Conservation (phyloP, 1,140 invertebrate genomes). For the Cyclina sinensis region DNA sequence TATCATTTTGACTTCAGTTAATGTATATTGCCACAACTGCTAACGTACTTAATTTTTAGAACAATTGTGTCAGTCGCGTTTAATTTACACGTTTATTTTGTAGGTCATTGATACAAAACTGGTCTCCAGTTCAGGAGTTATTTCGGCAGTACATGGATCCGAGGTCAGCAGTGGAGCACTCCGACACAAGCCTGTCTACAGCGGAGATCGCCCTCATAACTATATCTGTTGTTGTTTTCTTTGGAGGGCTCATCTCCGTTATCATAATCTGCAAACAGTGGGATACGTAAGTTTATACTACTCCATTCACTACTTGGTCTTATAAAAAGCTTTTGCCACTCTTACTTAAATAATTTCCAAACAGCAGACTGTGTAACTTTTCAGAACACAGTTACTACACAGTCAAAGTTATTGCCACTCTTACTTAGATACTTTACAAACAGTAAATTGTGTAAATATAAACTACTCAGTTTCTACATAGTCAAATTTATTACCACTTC, state of each 20-base stretch:
- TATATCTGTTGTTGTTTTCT: constrained; percentile 25
- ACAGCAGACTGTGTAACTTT: background rate
- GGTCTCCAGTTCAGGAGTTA: constrained; percentile 51
- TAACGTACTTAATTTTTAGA: too few relatives aligned
- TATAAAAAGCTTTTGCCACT: too few relatives aligned
- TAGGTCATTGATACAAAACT: constrained; percentile 35
- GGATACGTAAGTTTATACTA: constrained; percentile 30
- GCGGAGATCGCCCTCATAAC: constrained; percentile 55
- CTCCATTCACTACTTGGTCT: too few relatives aligned
- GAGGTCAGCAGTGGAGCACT: background rate
- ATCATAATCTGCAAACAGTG: constrained; percentile 38
- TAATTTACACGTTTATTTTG: too few relatives aligned
- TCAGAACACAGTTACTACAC: background rate
- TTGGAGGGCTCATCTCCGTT: constrained; percentile 14
- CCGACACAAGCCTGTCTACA: background rate
- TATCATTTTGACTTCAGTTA: too few relatives aligned
- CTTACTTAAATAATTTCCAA: too few relatives aligned
- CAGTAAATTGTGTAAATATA: too few relatives aligned
- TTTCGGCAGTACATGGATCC: constrained; percentile 28
- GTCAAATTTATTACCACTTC: too few relatives aligned
- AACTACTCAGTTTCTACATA: too few relatives aligned
- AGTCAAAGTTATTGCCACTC: background rate
- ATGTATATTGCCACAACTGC: too few relatives aligned
- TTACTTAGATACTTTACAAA: too few relatives aligned
- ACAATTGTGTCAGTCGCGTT: too few relatives aligned